phyloP scores from a whole-genome alignment of 2,797 vertebrate genomes.

The Arnoldichthys spilopterus region DNA sequence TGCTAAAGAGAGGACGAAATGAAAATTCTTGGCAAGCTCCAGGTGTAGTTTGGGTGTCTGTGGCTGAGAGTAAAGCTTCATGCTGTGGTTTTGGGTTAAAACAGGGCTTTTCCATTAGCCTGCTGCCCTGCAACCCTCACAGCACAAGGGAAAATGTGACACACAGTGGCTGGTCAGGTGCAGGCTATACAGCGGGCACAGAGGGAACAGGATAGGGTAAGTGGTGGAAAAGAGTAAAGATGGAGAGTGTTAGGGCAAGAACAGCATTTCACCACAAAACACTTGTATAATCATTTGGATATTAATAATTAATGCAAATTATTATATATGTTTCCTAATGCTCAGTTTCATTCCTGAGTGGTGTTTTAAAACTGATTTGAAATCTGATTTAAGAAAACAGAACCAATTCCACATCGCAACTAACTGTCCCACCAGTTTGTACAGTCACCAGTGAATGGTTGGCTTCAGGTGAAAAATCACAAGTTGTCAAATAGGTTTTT shows the following conservation, averaged over 20 bases:
- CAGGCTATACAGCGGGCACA: background rate
- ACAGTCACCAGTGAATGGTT: too few species aligned
- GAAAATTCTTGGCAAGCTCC: slow-evolving; percentile 6
- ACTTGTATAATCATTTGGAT: background rate
- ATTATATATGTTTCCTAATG: background rate
- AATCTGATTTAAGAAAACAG: too few species aligned
- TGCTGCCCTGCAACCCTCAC: background rate
- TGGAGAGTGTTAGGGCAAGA: background rate
- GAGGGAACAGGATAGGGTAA: background rate
- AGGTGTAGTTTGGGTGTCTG: slow-evolving; percentile 32
- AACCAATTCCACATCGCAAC: too few species aligned
- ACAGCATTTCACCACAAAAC: too few species aligned
- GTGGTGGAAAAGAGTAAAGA: background rate
- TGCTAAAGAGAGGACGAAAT: slow-evolving; percentile 25
- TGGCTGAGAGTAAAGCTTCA: slow-evolving; percentile 5
- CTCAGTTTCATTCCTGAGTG: background rate
- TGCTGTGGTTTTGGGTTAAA: slow-evolving; percentile 38
- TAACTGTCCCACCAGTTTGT: too few species aligned
- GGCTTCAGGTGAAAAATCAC: too few species aligned
- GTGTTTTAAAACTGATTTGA: too few species aligned
- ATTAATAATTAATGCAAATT: background rate
- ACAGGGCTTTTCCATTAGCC: slow-evolving; percentile 14
- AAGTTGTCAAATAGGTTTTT: too few species aligned
- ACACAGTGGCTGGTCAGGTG: background rate
- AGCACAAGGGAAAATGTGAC: slow-evolving; percentile 12